These are phyloP conservation scores for Theodoxus fluviatilis DNA, from an alignment of 2,888 invertebrate species.

Conservation along the genomic window DNA sequence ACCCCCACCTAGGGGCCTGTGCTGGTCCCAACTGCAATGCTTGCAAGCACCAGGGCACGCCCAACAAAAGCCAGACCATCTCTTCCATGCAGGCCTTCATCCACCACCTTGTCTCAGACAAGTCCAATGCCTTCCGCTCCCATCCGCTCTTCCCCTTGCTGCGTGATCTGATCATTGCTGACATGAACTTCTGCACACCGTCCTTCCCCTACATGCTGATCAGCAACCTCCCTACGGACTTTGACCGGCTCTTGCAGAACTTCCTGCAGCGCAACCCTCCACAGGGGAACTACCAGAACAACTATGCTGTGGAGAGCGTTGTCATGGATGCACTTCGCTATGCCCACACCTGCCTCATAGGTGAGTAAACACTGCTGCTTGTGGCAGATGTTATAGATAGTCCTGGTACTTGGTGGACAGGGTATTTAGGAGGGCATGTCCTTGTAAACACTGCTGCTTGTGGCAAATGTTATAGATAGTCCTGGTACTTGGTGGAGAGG, in stretches of 20 bases:
- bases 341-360: slow-evolving; percentile 63
- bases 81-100: slow-evolving; percentile 61
- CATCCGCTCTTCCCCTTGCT: slow-evolving; percentile 64
- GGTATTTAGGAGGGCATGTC: no score
- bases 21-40: slow-evolving; percentile 18
- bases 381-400: not conserved
- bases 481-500: not conserved
- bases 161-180: slow-evolving; percentile 64
- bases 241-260: slow-evolving; percentile 62
- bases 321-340: slow-evolving; percentile 63
- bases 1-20: slow-evolving; percentile 24
- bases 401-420: not conserved
- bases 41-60: slow-evolving; percentile 34
- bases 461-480: not conserved
- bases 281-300: slow-evolving; percentile 56
- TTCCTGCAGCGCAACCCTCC: slow-evolving; percentile 61
- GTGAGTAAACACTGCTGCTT: slow-evolving; percentile 41
- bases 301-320: slow-evolving; percentile 61
- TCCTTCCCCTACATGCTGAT: slow-evolving; percentile 63
- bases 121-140: slow-evolving; percentile 61
- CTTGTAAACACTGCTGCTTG: slow-evolving; percentile 26
- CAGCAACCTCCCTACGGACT: slow-evolving; percentile 61
- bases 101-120: slow-evolving; percentile 60
- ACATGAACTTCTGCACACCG: slow-evolving; percentile 63
- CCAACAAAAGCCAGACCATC: slow-evolving; percentile 48